Percentiles rank a stretch among this genome's conserved stretches.
phyloP scores from a whole-genome alignment of 2,888 invertebrate species.

The Lasioglossum lativentre region DNA sequence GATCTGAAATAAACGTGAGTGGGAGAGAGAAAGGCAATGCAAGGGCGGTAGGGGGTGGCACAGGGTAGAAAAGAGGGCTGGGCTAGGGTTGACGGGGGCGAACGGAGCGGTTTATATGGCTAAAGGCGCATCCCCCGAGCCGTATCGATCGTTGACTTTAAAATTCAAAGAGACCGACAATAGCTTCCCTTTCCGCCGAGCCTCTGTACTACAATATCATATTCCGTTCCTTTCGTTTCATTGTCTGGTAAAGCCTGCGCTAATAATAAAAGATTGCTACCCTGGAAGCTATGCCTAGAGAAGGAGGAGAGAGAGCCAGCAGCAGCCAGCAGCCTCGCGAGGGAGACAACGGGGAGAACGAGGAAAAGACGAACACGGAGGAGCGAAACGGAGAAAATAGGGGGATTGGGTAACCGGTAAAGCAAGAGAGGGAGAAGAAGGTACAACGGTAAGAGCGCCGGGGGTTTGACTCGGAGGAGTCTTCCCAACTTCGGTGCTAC shows the following conservation, averaged over 20 bases:
- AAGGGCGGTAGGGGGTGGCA: conserved; percentile 24
- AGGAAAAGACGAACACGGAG: conserved; percentile 10
- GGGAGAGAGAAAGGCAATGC: conserved; percentile 5
- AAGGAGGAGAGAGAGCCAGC: conserved; percentile 38
- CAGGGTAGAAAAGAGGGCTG: conserved; percentile 51
- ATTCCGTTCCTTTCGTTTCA: conserved; percentile 85
- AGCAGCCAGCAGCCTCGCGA: neutral
- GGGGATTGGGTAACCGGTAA: conserved; percentile 1
- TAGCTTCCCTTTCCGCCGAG: conserved; percentile 82
- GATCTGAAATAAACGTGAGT: conserved; percentile 18
- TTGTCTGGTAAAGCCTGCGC: conserved; percentile 85
- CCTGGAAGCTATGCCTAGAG: conserved; percentile 81
- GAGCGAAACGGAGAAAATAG: conserved; percentile 11
- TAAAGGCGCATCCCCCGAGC: conserved; percentile 84
- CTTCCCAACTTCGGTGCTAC: conserved; percentile 83
- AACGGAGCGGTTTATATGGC: conserved; percentile 79
- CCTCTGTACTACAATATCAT: conserved; percentile 83
- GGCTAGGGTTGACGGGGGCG: conserved; percentile 58
- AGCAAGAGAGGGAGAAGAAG: conserved; percentile 28
- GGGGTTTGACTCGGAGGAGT: conserved; percentile 70
- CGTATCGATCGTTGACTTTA: conserved; percentile 84
- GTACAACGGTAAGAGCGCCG: conserved; percentile 31
- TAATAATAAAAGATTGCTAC: conserved; percentile 85
- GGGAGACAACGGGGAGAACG: conserved; percentile 22
- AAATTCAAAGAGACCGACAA: conserved; percentile 85